These are phyloP conservation scores for Macropodus opercularis DNA, from an alignment of 2,797 vertebrate species.

Conservation along the genomic window DNA sequence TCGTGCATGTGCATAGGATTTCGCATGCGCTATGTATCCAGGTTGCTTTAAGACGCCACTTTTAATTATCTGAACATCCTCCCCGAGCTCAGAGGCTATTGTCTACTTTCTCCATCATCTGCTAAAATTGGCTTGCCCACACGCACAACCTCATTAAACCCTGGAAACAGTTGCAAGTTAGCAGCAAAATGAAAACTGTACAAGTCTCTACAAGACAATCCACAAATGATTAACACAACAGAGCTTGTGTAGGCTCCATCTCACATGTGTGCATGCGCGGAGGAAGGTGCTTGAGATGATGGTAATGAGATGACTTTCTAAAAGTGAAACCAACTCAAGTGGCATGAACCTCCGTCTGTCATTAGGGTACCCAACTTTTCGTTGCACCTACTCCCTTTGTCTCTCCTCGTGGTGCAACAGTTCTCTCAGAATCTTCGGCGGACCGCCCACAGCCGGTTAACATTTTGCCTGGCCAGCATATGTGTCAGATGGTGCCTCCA, in stretches of 20 bases:
- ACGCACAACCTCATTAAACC: not conserved
- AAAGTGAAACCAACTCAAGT: not conserved
- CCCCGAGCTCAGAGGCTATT: not conserved
- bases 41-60: conserved; percentile 8
- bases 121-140: conserved; percentile 6
- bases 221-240: conserved; percentile 9
- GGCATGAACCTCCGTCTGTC: conserved; percentile 4
- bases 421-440: not conserved
- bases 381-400: conserved; percentile 22
- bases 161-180: too few relatives aligned
- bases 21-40: not conserved
- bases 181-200: not conserved
- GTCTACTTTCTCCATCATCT: not conserved
- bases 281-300: conserved; percentile 36
- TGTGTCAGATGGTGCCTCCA: conserved; percentile 42
- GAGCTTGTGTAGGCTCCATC: conserved; percentile 29
- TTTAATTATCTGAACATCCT: conserved; percentile 42
- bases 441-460: conserved; percentile 35
- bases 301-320: conserved; percentile 16
- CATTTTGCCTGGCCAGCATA: conserved; percentile 41
- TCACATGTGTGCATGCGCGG: conserved; percentile 16
- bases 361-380: conserved; percentile 4
- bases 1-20: not conserved
- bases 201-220: not conserved
- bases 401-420: not conserved